Conservation (phyloP, 2,888 invertebrate genomes). For the Monopis laevigella region DNA sequence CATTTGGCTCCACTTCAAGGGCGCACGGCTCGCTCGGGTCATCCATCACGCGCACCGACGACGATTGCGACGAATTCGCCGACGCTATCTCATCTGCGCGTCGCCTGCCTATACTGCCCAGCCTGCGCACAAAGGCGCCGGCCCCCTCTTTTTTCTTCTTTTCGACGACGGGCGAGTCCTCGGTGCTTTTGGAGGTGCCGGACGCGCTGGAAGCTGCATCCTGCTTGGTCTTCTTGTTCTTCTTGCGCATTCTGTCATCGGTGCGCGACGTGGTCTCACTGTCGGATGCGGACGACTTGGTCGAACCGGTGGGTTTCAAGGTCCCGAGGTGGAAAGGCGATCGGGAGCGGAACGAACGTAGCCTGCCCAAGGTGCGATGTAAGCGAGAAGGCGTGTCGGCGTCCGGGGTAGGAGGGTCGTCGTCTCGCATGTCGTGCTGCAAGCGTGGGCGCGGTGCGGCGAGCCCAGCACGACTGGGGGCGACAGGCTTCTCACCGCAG, state of each 20-base stretch:
- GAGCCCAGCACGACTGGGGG: slow-evolving; percentile 34
- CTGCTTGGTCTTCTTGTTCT: slow-evolving; percentile 54
- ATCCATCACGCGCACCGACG: slow-evolving; percentile 20
- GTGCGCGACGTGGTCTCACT: slow-evolving; percentile 49
- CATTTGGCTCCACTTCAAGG: slow-evolving; percentile 20
- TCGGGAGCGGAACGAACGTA: slow-evolving; percentile 57
- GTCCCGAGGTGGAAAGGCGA: slow-evolving; percentile 63
- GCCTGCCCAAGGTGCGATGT: slow-evolving; percentile 55
- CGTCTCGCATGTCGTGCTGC: slow-evolving; percentile 35
- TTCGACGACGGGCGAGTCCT: slow-evolving; percentile 39
- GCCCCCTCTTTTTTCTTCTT: slow-evolving; percentile 48
- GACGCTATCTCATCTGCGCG: slow-evolving; percentile 34
- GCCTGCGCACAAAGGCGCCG: slow-evolving; percentile 41
- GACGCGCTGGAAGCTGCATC: slow-evolving; percentile 28
- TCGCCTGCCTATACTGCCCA: slow-evolving; percentile 52
- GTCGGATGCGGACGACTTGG: slow-evolving; percentile 57
- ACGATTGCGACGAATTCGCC: slow-evolving; percentile 15
- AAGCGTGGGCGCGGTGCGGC: slow-evolving; percentile 25
- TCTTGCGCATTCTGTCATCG: slow-evolving; percentile 62
- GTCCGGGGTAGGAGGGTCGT: slow-evolving; percentile 28
- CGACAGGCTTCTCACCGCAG: slow-evolving; percentile 27
- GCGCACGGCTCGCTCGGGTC: slow-evolving; percentile 7
- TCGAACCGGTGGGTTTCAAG: slow-evolving; percentile 52
- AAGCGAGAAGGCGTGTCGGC: slow-evolving; percentile 44
- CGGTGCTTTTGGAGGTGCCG: slow-evolving; percentile 40